Evolutionary conservation across 2,888 invertebrate genomes (phyloP).

Genomic region (Tetranychus piercei): DNA sequence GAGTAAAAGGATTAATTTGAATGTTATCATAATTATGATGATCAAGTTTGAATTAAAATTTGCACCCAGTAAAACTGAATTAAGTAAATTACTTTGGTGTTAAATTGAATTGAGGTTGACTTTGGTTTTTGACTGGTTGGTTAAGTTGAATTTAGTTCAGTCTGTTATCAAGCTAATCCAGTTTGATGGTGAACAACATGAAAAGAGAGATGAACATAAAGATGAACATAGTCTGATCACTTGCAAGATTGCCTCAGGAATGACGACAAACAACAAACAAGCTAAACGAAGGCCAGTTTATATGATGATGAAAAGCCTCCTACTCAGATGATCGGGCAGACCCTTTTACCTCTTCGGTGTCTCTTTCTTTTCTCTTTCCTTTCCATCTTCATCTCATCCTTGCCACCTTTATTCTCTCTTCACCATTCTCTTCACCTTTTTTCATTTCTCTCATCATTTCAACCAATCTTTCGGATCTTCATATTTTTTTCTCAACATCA

Average conservation of each 20-base stretch:
- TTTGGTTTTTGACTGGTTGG: neutral
- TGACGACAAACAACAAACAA: neutral
- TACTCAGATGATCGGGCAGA: neutral
- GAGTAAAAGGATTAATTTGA: neutral
- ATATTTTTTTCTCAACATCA: too few relatives aligned
- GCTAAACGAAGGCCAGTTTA: neutral
- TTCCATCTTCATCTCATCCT: neutral
- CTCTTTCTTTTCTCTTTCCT: constrained; percentile 4
- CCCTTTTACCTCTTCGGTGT: neutral
- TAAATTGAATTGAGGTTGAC: too few relatives aligned
- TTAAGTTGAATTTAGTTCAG: neutral
- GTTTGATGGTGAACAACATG: neutral
- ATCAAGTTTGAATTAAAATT: neutral
- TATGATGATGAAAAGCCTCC: neutral
- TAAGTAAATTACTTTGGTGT: neutral
- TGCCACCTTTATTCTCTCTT: neutral
- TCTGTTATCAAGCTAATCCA: neutral
- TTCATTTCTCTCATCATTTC: too few relatives aligned
- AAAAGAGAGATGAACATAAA: too few relatives aligned
- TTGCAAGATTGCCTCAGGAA: neutral
- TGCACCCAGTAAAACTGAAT: neutral
- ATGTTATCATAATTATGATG: neutral
- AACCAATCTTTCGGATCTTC: too few relatives aligned
- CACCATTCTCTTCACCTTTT: neutral
- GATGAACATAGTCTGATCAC: neutral